Conservation (phyloP, 2,113 vertebrate genomes). For the Thalassarche chlororhynchos region DNA sequence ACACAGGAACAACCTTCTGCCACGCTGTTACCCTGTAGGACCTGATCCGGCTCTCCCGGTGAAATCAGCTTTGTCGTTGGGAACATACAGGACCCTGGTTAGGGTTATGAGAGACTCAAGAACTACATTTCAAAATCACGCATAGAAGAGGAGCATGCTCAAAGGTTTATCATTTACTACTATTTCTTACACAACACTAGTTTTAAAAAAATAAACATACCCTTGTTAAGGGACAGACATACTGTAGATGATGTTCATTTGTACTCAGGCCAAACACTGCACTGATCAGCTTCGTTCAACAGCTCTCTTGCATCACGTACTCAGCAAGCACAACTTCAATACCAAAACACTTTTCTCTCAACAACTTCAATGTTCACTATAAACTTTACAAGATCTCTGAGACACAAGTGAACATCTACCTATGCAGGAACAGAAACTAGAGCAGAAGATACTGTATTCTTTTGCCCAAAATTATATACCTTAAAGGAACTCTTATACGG, state of each 20-base stretch:
- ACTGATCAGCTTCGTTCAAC: background rate
- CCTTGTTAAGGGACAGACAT: background rate
- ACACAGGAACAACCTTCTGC: background rate
- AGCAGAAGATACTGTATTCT: background rate
- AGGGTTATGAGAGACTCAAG: background rate
- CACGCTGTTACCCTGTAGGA: background rate
- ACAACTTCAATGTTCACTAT: background rate
- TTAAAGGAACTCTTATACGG: background rate
- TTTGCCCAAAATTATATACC: background rate
- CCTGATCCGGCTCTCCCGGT: background rate
- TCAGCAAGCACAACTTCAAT: background rate
- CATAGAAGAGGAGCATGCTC: background rate
- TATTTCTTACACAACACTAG: background rate
- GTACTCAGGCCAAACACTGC: background rate
- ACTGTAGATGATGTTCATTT: background rate
- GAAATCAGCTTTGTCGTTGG: background rate
- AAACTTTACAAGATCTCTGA: background rate
- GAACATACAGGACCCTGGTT: fast-evolving
- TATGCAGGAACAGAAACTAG: background rate
- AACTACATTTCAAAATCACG: background rate
- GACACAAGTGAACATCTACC: background rate
- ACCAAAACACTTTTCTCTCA: background rate
- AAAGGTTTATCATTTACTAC: background rate
- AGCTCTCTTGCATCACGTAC: background rate
- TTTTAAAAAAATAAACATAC: background rate